Base-by-base conservation (phyloP, 2,113 vertebrate species). In the Datnioides undecimradiatus region DNA sequence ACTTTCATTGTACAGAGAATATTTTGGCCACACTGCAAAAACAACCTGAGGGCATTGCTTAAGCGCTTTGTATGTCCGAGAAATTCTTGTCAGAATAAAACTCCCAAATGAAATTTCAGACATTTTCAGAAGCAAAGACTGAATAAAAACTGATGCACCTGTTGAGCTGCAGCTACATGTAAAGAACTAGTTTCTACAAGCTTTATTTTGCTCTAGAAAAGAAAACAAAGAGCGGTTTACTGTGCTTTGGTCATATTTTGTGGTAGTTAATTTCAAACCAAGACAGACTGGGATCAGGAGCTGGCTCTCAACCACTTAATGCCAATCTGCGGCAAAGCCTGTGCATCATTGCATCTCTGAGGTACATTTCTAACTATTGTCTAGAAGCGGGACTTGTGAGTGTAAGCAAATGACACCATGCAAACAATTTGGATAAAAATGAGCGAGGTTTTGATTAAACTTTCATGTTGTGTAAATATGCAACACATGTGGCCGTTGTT, bases 361-460 rank as follows among this genome's bases (percentile, higher is more conserved):
- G 52, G 48, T 73, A 6, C 45, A 86, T 73, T 34, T 74, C 64
- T 73, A 80, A 70, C 68, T 40, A 25, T 80, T 64, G 71, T 85
- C 71, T 71, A 80, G 82, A 79, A 84, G 86, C 84, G 81, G 80
- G 80, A 86, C 80, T 73, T 80, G 67, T 78, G 70, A 90, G 82
- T 84, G 75, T 85, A 88, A 90, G 83, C 82, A 90, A 79, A 91
- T 90, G 90, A 91, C 82, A 80, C 87, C 81, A 79, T 91, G 79
- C 87, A 73, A 89, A 87, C 86, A 84, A 55, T 83, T 84, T 79
- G 79, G 78, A 81, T 79, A 89, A 84, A 91, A 93, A 82, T 81
- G 88, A 84, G 58, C 45, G 33, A 83, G 63, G 86, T 87, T 90
- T 91, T 91, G 87, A 93, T 93, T 91, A 87, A 87, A 89, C 80